A percentile compares a stretch with the other conserved stretches of the same genome.
Evolutionary conservation across 2,113 vertebrate species (phyloP).

Genomic region (Chaetodon auriga): DNA sequence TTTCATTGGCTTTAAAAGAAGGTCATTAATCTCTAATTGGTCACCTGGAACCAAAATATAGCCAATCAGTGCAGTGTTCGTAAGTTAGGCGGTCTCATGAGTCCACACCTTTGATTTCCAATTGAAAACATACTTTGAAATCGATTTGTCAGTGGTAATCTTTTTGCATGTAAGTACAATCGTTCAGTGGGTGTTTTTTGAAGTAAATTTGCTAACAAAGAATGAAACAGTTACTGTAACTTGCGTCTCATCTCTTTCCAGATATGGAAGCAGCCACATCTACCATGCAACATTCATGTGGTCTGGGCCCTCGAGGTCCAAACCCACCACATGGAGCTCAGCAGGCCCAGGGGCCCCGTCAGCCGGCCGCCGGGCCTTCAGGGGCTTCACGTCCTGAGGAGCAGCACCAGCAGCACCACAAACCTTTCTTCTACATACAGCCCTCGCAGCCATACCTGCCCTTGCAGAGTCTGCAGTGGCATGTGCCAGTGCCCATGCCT

Average conservation of each 20-base stretch:
- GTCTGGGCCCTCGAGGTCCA: conserved; percentile 53
- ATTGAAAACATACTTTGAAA: conserved; percentile 35
- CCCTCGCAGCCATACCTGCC: conserved; percentile 80
- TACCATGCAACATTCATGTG: conserved; percentile 47
- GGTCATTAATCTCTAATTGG: conserved; percentile 48
- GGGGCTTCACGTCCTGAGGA: conserved; percentile 65
- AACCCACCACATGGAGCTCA: conserved; percentile 41
- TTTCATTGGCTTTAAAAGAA: conserved; percentile 41
- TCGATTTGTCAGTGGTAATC: not conserved
- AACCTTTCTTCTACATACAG: conserved; percentile 83
- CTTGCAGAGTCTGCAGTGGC: conserved; percentile 84
- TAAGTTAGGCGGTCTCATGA: not conserved
- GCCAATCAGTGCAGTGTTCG: conserved; percentile 55
- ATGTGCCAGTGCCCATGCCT: conserved; percentile 71
- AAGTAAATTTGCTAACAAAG: not conserved
- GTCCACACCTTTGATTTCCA: conserved; percentile 34
- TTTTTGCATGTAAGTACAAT: conserved; percentile 31
- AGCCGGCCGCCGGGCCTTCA: conserved; percentile 15
- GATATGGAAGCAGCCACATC: conserved; percentile 74
- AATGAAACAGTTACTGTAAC: not conserved
- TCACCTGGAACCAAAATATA: conserved; percentile 53
- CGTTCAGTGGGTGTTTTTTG: not conserved
- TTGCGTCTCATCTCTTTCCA: conserved; percentile 14
- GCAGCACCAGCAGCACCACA: conserved; percentile 67
- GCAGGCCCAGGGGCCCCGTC: not conserved